A percentile compares a stretch with the other conserved stretches of the same genome.
Conservation (phyloP, 2,888 invertebrate genomes). For the Nephrocerus scutellatus region DNA sequence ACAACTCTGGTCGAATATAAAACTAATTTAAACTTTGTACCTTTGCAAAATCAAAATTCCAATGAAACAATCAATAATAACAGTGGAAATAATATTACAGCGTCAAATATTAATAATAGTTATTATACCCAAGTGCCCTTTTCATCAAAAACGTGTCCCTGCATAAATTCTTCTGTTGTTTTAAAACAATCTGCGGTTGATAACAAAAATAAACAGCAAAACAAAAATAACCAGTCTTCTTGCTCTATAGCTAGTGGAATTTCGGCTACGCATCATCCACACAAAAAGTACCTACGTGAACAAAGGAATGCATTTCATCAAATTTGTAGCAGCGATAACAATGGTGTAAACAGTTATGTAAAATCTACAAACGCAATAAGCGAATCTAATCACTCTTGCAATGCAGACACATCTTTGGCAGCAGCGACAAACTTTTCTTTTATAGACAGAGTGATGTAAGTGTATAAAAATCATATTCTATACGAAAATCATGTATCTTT, state of each 20-base stretch:
- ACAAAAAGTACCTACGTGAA: constrained; percentile 47
- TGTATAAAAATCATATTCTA: too few relatives aligned
- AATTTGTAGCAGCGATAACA: constrained; percentile 25
- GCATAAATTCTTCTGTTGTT: too few relatives aligned
- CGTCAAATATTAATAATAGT: too few relatives aligned
- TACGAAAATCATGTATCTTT: too few relatives aligned
- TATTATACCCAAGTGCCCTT: too few relatives aligned
- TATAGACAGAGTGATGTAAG: too few relatives aligned
- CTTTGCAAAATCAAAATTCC: constrained; percentile 21
- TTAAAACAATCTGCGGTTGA: too few relatives aligned
- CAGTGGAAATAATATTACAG: constrained; percentile 2
- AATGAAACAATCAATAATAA: constrained; percentile 12
- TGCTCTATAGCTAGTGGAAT: too few relatives aligned
- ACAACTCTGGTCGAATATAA: constrained; percentile 47
- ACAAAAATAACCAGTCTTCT: constrained; percentile 4
- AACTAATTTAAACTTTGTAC: constrained; percentile 31
- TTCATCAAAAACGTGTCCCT: too few relatives aligned
- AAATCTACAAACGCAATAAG: constrained; percentile 8
- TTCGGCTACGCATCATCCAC: constrained; percentile 45
- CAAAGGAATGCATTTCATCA: constrained; percentile 45
- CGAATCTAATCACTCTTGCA: too few relatives aligned
- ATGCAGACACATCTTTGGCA: too few relatives aligned
- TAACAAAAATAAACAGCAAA: constrained; percentile 4
- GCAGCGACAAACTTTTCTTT: too few relatives aligned
- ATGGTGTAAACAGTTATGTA: constrained; percentile 17